A percentile compares a stretch with the other conserved stretches of the same genome.
Evolutionary conservation across 2,888 invertebrate genomes (phyloP).

Genomic region (Phlogophora meticulosa): DNA sequence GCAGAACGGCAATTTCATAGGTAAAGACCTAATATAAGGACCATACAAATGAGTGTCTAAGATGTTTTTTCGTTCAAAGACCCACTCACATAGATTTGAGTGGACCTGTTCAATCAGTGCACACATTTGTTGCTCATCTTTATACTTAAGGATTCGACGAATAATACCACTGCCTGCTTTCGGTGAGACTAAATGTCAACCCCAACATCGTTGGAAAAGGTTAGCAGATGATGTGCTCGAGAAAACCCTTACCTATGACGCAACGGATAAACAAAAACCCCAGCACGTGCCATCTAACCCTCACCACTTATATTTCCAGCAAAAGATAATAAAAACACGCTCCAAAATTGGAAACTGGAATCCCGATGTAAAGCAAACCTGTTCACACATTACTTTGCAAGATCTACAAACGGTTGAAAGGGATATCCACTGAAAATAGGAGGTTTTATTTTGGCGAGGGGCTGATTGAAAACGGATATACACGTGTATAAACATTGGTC

Average conservation of each 20-base stretch:
- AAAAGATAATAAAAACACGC: constrained; percentile 5
- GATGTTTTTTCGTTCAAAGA: too few relatives aligned
- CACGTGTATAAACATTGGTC: neutral
- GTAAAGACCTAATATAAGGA: too few relatives aligned
- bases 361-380: constrained; percentile 6
- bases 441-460: constrained; percentile 27
- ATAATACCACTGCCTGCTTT: too few relatives aligned
- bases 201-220: too few relatives aligned
- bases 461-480: constrained; percentile 22
- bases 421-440: neutral
- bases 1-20: too few relatives aligned
- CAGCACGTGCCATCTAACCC: neutral
- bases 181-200: too few relatives aligned
- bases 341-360: constrained; percentile 19
- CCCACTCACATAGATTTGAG: too few relatives aligned
- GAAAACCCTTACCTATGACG: neutral
- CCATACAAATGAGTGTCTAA: too few relatives aligned
- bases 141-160: too few relatives aligned
- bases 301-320: neutral
- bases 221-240: too few relatives aligned
- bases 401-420: constrained; percentile 1
- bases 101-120: too few relatives aligned
- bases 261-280: constrained; percentile 15
- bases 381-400: constrained; percentile 1
- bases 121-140: too few relatives aligned